Conservation (phyloP, 2,888 invertebrate species). For the Cephus spinipes region DNA sequence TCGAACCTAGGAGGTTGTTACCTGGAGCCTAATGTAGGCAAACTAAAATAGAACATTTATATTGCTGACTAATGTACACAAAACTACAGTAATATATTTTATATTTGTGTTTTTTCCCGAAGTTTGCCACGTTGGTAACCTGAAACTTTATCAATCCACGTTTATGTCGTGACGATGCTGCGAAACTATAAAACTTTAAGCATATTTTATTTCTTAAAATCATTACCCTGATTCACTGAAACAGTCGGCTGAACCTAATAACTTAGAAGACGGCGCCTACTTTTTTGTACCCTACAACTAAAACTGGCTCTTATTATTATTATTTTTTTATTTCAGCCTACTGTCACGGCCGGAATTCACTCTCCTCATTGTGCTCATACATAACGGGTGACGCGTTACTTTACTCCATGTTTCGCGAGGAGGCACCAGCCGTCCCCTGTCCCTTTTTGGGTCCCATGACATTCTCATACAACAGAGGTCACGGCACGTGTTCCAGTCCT, state of each 20-base stretch:
- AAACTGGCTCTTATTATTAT: conserved; percentile 9
- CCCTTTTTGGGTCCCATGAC: conserved; percentile 90
- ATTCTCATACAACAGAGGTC: conserved; percentile 92
- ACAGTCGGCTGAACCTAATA: not conserved
- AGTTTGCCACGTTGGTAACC: not conserved
- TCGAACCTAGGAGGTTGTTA: not conserved
- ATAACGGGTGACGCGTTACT: conserved; percentile 91
- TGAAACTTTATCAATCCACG: not conserved
- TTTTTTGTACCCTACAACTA: not conserved
- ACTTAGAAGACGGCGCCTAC: not conserved
- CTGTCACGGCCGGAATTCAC: conserved; percentile 79
- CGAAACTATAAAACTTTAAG: not conserved
- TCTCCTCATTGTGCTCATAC: conserved; percentile 85
- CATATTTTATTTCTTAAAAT: not conserved
- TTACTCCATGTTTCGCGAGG: conserved; percentile 90
- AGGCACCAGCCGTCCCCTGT: conserved; percentile 89
- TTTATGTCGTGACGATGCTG: not conserved
- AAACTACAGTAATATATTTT: not conserved
- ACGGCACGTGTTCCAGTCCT: conserved; percentile 90
- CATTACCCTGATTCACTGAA: not conserved
- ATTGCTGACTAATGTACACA: not conserved
- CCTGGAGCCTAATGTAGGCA: not conserved
- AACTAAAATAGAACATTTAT: not conserved
- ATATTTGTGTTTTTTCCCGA: not conserved
- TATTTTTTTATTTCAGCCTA: conserved; percentile 72